Percentiles rank a stretch among this genome's conserved stretches.
phyloP scores from a whole-genome alignment of 2,888 invertebrate species.

The Drosophila paramelanica region DNA sequence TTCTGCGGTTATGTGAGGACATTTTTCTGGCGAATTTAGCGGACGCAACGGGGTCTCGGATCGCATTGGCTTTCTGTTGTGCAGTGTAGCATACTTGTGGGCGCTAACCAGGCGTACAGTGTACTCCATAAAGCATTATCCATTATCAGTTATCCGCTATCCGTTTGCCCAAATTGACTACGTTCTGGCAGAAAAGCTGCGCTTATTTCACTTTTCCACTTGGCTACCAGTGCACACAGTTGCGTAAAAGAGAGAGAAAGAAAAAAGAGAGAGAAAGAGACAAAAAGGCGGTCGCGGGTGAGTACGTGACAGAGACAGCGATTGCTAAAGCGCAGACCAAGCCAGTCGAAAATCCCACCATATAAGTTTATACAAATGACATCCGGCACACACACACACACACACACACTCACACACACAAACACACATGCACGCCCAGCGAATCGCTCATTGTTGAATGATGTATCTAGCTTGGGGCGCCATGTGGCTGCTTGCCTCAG shows the following conservation, averaged over 20 bases:
- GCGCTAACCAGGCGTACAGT: slow-evolving; percentile 1
- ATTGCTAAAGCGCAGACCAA: slow-evolving; percentile 26
- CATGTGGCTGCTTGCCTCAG: slow-evolving; percentile 39
- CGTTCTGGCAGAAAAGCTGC: slow-evolving; percentile 50
- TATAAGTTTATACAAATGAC: slow-evolving; percentile 74
- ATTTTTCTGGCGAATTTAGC: too few species aligned
- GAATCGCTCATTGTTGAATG: slow-evolving; percentile 64
- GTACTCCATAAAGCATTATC: slow-evolving; percentile 23
- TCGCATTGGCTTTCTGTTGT: slow-evolving; percentile 2
- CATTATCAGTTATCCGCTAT: slow-evolving; percentile 26
- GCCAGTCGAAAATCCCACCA: slow-evolving; percentile 56
- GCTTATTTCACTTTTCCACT: slow-evolving; percentile 73
- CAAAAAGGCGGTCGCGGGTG: background rate
- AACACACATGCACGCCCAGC: slow-evolving; percentile 5
- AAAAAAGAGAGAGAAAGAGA: background rate
- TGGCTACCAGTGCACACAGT: slow-evolving; percentile 51
- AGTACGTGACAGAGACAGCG: background rate
- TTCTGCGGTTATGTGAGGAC: too few species aligned
- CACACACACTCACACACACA: slow-evolving; percentile 10
- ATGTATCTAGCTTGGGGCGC: slow-evolving; percentile 62
- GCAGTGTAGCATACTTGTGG: slow-evolving; percentile 18
- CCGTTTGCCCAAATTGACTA: slow-evolving; percentile 55
- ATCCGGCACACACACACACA: slow-evolving; percentile 49
- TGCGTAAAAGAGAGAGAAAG: background rate
- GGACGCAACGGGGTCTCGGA: background rate